A percentile compares a stretch with the other conserved stretches of the same genome.
phyloP scores from a whole-genome alignment of 2,888 invertebrate genomes.

The Limenitis camilla region DNA sequence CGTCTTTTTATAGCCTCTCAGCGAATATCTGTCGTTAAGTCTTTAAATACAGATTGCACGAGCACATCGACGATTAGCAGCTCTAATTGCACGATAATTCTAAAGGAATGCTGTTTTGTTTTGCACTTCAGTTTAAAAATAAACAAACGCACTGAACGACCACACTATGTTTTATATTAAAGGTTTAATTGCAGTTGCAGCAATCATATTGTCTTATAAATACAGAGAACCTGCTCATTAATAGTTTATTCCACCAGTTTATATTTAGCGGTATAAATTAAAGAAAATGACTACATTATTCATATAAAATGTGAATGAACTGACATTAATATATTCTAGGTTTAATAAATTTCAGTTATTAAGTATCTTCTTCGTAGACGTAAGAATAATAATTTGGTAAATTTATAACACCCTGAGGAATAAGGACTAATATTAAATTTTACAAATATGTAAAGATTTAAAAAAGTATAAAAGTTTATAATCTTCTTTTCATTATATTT shows the following conservation, averaged over 20 bases:
- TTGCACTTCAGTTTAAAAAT: constrained; percentile 7
- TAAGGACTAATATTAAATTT: too few species aligned
- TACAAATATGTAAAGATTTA: too few species aligned
- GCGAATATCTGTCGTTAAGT: constrained; percentile 3
- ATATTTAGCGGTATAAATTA: background rate
- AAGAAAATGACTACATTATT: background rate
- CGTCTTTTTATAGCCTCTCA: constrained; percentile 5
- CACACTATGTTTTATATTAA: constrained; percentile 1
- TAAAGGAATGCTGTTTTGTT: constrained; percentile 6
- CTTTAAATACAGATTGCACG: constrained; percentile 6
- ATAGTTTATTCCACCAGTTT: background rate
- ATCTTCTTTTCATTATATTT: too few species aligned
- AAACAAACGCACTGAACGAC: constrained; percentile 9
- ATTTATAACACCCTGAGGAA: too few species aligned
- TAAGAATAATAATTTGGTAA: too few species aligned
- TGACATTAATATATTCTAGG: too few species aligned
- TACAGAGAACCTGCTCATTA: background rate
- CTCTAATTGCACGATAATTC: constrained; percentile 13
- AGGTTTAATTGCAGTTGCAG: background rate
- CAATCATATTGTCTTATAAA: constrained; percentile 7
- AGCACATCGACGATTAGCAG: constrained; percentile 9
- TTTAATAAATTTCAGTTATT: too few species aligned
- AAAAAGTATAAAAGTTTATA: too few species aligned
- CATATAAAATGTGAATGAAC: too few species aligned
- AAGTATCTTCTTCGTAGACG: too few species aligned